These are phyloP conservation scores for Puntigrus tetrazona DNA, from an alignment of 2,113 vertebrate genomes.

Conservation along the genomic window DNA sequence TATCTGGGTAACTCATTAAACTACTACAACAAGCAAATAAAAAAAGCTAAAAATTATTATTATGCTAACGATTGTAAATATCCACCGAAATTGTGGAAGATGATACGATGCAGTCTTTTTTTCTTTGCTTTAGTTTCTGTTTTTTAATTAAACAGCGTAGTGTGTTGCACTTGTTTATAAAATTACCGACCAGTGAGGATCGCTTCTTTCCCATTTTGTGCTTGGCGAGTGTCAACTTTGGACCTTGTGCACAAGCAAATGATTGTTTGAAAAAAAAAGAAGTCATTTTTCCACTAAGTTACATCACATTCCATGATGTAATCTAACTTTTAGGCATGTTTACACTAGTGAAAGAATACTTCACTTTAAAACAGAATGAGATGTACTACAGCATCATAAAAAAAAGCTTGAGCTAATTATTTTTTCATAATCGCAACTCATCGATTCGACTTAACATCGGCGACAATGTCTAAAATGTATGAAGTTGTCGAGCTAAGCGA, in stretches of 20 bases:
- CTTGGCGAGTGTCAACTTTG: background rate
- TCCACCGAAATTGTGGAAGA: background rate
- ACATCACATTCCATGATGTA: slow-evolving; percentile 23
- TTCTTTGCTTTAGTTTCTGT: background rate
- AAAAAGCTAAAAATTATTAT: background rate
- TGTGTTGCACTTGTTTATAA: background rate
- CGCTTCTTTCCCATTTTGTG: background rate
- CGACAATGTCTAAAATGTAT: background rate
- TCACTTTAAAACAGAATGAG: background rate
- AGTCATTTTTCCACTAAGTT: background rate
- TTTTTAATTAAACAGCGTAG: background rate
- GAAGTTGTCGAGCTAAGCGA: slow-evolving; percentile 21
- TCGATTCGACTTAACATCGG: background rate
- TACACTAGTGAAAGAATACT: slow-evolving; percentile 9
- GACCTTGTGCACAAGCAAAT: background rate
- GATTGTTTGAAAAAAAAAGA: background rate
- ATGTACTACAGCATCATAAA: background rate
- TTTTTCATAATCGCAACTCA: background rate
- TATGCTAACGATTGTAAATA: background rate
- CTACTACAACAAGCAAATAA: no score
- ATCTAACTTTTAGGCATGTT: slow-evolving; percentile 26
- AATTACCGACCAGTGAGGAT: background rate
- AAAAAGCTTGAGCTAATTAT: background rate
- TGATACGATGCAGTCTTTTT: background rate
- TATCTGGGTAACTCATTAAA: background rate